A percentile compares a stretch with the other conserved stretches of the same genome.
Evolutionary conservation across 2,888 invertebrate species (phyloP).

Genomic region (Oeneis ivallda): DNA sequence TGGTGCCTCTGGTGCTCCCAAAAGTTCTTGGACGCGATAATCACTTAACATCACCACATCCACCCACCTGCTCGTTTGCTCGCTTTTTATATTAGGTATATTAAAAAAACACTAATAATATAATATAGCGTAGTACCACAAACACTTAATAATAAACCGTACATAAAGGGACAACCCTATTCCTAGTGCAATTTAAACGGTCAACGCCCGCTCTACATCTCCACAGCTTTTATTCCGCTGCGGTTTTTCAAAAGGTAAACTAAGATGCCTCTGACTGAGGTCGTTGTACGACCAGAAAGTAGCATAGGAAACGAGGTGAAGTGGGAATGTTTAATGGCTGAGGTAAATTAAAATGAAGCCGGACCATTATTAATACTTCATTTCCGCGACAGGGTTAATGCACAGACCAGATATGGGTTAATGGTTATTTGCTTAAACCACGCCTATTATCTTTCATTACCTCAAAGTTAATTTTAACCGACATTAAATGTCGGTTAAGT

Average conservation of each 20-base stretch:
- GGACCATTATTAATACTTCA: background rate
- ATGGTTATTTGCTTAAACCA: too few relatives aligned
- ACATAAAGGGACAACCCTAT: conserved; percentile 10
- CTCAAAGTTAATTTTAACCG: too few relatives aligned
- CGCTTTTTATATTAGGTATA: too few relatives aligned
- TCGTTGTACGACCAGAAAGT: conserved; percentile 31
- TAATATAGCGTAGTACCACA: too few relatives aligned
- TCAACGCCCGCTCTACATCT: conserved; percentile 38
- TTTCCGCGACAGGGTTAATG: background rate
- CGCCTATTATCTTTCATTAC: background rate
- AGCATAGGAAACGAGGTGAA: conserved; percentile 20
- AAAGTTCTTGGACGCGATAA: too few relatives aligned
- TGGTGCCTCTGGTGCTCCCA: too few relatives aligned
- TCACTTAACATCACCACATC: too few relatives aligned
- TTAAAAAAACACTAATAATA: too few relatives aligned
- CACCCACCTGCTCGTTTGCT: too few relatives aligned
- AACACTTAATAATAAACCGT: too few relatives aligned
- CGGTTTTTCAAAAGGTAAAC: conserved; percentile 33
- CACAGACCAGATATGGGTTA: too few relatives aligned
- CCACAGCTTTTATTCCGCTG: conserved; percentile 32
- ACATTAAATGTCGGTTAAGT: too few relatives aligned
- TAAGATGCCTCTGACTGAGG: conserved; percentile 33
- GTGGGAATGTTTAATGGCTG: conserved; percentile 18
- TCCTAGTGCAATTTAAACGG: conserved; percentile 36
- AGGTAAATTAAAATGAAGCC: conserved; percentile 21